These are phyloP conservation scores for Passer domesticus DNA, from an alignment of 2,113 vertebrate genomes.

Conservation along the genomic window DNA sequence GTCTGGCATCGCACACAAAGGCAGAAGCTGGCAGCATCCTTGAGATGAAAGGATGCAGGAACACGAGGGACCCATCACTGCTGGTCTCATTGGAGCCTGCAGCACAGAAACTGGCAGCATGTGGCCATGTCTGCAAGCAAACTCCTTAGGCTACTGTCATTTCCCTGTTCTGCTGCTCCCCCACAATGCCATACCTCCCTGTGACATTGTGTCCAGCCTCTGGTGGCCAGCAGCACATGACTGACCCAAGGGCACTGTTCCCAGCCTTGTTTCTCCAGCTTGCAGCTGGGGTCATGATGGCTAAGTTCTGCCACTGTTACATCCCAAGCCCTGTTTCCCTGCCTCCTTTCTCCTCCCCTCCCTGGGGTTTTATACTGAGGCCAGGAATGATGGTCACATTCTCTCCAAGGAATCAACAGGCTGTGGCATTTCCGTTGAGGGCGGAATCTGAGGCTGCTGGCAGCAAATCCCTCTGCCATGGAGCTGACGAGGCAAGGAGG, in stretches of 20 bases:
- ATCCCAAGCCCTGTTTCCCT: not conserved
- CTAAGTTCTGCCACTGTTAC: not conserved
- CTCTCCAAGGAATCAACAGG: not conserved
- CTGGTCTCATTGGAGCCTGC: not conserved
- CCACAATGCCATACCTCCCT: not conserved
- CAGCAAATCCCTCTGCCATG: not conserved
- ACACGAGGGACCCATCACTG: not conserved
- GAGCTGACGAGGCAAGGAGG: not conserved
- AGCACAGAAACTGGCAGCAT: not conserved
- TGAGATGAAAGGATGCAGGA: not conserved
- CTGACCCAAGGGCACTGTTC: not conserved
- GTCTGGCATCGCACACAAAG: not conserved
- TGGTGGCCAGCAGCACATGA: not conserved
- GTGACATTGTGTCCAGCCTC: not conserved
- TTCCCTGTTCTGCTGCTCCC: not conserved
- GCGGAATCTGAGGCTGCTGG: not conserved
- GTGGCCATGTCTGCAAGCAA: not conserved
- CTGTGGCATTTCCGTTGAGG: not conserved
- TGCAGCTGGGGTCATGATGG: not conserved
- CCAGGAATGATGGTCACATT: not conserved
- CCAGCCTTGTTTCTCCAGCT: not conserved
- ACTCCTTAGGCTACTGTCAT: not conserved
- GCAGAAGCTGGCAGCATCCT: not conserved
- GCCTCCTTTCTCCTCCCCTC: not conserved
- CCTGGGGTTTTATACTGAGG: not conserved